These are phyloP conservation scores for Cydia splendana DNA, from an alignment of 1,140 invertebrate genomes.

Conservation along the genomic window DNA sequence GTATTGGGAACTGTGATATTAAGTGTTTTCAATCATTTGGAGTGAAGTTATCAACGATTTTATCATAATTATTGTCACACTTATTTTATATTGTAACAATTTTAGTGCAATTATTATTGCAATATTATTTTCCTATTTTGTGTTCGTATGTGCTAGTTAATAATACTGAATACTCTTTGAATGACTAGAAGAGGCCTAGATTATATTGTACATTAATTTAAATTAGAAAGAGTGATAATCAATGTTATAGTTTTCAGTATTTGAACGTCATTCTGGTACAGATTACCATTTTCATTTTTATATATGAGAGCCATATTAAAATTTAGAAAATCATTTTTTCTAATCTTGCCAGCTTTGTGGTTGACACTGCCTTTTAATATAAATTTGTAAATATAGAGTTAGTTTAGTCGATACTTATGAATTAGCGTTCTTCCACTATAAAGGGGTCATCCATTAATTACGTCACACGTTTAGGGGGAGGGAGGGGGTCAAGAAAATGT, in stretches of 20 bases:
- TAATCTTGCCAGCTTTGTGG: slow-evolving; percentile 77
- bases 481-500: too few species aligned
- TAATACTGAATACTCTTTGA: slow-evolving; percentile 40
- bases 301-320: slow-evolving; percentile 74
- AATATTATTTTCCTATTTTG: slow-evolving; percentile 50
- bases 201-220: slow-evolving; percentile 28
- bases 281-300: slow-evolving; percentile 51
- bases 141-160: slow-evolving; percentile 40
- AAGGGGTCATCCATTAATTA: too few species aligned
- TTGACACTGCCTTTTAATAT: slow-evolving; percentile 72
- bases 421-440: background rate
- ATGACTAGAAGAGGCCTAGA: slow-evolving; percentile 17
- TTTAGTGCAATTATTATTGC: slow-evolving; percentile 45
- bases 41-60: slow-evolving; percentile 46
- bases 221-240: slow-evolving; percentile 36
- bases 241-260: slow-evolving; percentile 37
- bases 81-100: slow-evolving; percentile 38
- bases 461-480: too few species aligned
- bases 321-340: slow-evolving; percentile 67
- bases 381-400: slow-evolving; percentile 70
- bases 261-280: slow-evolving; percentile 32
- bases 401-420: slow-evolving; percentile 28
- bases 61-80: slow-evolving; percentile 42
- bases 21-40: slow-evolving; percentile 72
- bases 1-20: slow-evolving; percentile 79